Percentiles rank a stretch among this genome's conserved stretches.
These are phyloP conservation scores for Pyrgus malvae DNA, from an alignment of 2,888 invertebrate species.

Conservation along the genomic window DNA sequence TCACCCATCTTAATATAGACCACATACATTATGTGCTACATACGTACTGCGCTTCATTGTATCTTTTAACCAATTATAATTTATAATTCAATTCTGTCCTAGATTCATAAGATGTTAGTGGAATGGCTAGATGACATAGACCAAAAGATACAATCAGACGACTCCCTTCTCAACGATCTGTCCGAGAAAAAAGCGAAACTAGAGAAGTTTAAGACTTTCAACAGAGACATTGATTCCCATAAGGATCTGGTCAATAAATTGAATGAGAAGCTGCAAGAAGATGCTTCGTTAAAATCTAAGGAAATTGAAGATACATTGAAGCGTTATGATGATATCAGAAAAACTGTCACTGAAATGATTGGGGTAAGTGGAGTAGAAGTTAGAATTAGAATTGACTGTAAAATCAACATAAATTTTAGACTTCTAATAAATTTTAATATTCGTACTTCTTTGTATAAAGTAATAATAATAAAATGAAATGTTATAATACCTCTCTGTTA, in stretches of 20 bases:
- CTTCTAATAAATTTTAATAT: too few relatives aligned
- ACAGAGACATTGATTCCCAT: constrained; percentile 91
- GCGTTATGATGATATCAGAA: constrained; percentile 87
- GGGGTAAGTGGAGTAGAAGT: constrained; percentile 73
- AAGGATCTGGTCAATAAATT: constrained; percentile 89
- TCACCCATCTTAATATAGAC: too few relatives aligned
- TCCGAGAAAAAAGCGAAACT: constrained; percentile 94
- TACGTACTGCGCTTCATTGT: too few relatives aligned
- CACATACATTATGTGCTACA: too few relatives aligned
- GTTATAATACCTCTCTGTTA: background rate
- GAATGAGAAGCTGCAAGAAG: constrained; percentile 87
- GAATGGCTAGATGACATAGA: constrained; percentile 96
- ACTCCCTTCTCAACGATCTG: constrained; percentile 89
- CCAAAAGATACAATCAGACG: constrained; percentile 89
- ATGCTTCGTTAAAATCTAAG: constrained; percentile 84
- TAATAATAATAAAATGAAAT: too few relatives aligned
- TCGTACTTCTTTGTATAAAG: too few relatives aligned
- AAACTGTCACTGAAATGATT: constrained; percentile 85
- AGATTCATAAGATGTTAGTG: constrained; percentile 87
- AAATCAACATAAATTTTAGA: too few relatives aligned
- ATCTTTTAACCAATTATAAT: too few relatives aligned
- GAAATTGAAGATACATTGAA: constrained; percentile 87
- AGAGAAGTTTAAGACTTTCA: constrained; percentile 92
- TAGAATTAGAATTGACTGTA: too few relatives aligned
- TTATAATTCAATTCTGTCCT: constrained; percentile 4